phyloP scores from a whole-genome alignment of 64 coral and sea anemone species.

The Acropora yongei region DNA sequence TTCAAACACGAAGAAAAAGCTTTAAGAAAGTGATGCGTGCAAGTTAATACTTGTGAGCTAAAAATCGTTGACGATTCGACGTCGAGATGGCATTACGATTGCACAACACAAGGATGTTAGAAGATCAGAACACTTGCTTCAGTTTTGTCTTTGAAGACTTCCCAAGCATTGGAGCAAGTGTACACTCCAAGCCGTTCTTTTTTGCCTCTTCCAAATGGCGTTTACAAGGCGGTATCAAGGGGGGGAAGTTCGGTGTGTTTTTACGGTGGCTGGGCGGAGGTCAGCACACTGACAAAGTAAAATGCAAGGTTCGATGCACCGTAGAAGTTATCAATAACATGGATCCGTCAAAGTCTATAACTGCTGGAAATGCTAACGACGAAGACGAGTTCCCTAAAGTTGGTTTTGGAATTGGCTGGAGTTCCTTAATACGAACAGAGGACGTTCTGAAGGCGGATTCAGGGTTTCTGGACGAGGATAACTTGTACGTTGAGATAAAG shows the following conservation, averaged over 20 bases:
- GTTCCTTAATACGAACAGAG: slow-evolving; percentile 70
- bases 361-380: slow-evolving; percentile 72
- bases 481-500: slow-evolving; percentile 80
- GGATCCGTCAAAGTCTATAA: slow-evolving; percentile 77
- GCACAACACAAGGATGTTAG: slow-evolving; percentile 69
- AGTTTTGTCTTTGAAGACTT: slow-evolving; percentile 96
- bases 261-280: slow-evolving; percentile 90
- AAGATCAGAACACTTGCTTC: slow-evolving; percentile 64
- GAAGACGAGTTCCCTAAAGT: slow-evolving; percentile 88
- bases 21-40: too few species aligned
- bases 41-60: background rate
- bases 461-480: slow-evolving; percentile 83
- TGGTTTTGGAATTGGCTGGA: slow-evolving; percentile 92
- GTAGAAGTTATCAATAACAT: slow-evolving; percentile 72
- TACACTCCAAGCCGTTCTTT: slow-evolving; percentile 89
- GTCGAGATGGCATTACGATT: slow-evolving; percentile 87
- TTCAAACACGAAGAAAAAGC: background rate
- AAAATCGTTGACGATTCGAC: background rate
- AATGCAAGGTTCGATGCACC: slow-evolving; percentile 83
- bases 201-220: slow-evolving; percentile 90
- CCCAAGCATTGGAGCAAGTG: slow-evolving; percentile 64
- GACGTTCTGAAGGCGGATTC: slow-evolving; percentile 63
- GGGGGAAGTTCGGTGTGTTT: slow-evolving; percentile 79
- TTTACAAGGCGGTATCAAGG: slow-evolving; percentile 85
- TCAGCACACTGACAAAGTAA: slow-evolving; percentile 72